Conservation (phyloP, 2,797 vertebrate genomes). For the Lagocephalus sceleratus region DNA sequence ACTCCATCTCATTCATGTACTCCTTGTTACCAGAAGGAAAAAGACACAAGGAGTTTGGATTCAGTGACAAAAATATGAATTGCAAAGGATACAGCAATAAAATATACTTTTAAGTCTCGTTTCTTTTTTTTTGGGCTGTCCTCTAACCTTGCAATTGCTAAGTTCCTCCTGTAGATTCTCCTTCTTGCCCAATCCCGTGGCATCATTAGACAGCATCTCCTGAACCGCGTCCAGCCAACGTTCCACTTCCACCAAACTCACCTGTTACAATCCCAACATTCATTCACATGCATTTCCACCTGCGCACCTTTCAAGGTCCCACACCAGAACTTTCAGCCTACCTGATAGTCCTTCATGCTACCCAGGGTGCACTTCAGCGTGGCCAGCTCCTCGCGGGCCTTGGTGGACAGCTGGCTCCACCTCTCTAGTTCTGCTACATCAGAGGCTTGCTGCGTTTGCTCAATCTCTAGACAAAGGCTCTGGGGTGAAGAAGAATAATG, state of each 20-base stretch:
- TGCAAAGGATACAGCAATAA: neutral
- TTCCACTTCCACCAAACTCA: slow-evolving; percentile 77
- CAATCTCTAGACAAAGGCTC: slow-evolving; percentile 80
- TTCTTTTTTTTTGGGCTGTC: neutral
- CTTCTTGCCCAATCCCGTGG: slow-evolving; percentile 62
- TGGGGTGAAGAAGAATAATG: slow-evolving; percentile 35
- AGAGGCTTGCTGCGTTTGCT: slow-evolving; percentile 79
- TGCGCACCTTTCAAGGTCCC: neutral
- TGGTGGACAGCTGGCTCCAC: slow-evolving; percentile 83
- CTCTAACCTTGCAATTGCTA: slow-evolving; percentile 84
- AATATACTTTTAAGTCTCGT: neutral
- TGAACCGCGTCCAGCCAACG: slow-evolving; percentile 86
- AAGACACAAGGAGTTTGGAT: neutral
- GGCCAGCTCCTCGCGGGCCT: slow-evolving; percentile 78
- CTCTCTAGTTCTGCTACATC: slow-evolving; percentile 70
- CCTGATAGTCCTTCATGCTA: slow-evolving; percentile 87
- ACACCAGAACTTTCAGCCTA: slow-evolving; percentile 47
- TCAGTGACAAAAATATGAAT: neutral
- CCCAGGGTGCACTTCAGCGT: slow-evolving; percentile 79
- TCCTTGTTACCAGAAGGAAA: slow-evolving; percentile 60
- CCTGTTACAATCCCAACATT: slow-evolving; percentile 56
- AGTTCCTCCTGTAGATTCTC: slow-evolving; percentile 83
- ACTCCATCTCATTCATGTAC: slow-evolving; percentile 87
- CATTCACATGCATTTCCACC: neutral
- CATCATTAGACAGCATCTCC: slow-evolving; percentile 81